Conservation (phyloP, 2,113 vertebrate genomes). For the Castor canadensis region DNA sequence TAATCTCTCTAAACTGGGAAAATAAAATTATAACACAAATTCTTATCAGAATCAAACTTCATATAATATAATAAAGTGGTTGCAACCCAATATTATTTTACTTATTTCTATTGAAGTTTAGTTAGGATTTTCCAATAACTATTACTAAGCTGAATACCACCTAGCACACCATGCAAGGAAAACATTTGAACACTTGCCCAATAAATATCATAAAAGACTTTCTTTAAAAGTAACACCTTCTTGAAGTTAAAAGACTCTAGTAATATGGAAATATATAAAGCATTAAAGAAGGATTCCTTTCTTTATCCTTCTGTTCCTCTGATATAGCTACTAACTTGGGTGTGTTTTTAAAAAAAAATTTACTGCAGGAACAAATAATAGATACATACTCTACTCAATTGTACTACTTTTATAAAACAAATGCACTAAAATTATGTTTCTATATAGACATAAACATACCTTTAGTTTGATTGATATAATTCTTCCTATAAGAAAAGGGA, state of each 20-base stretch:
- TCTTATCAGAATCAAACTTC: neutral
- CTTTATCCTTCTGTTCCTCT: neutral
- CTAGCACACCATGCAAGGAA: neutral
- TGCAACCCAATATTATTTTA: neutral
- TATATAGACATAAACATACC: neutral
- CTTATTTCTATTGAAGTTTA: neutral
- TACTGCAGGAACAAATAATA: neutral
- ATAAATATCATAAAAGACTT: neutral
- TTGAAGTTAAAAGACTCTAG: neutral
- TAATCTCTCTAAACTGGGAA: neutral
- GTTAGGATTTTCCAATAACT: neutral
- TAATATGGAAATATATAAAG: neutral
- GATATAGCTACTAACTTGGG: neutral
- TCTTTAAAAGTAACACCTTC: neutral
- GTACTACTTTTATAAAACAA: neutral
- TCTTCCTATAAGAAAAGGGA: neutral
- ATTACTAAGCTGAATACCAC: neutral
- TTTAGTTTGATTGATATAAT: neutral
- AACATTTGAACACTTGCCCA: neutral
- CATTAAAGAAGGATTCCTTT: neutral
- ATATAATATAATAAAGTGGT: neutral
- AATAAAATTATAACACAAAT: neutral
- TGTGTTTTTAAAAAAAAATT: slow-evolving; percentile 3
- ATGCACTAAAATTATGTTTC: neutral
- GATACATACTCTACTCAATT: neutral